Percentiles rank a stretch among this genome's conserved stretches.
Evolutionary conservation across 2,797 vertebrate genomes (phyloP).

Genomic region (Peromyscus melanophrys): DNA sequence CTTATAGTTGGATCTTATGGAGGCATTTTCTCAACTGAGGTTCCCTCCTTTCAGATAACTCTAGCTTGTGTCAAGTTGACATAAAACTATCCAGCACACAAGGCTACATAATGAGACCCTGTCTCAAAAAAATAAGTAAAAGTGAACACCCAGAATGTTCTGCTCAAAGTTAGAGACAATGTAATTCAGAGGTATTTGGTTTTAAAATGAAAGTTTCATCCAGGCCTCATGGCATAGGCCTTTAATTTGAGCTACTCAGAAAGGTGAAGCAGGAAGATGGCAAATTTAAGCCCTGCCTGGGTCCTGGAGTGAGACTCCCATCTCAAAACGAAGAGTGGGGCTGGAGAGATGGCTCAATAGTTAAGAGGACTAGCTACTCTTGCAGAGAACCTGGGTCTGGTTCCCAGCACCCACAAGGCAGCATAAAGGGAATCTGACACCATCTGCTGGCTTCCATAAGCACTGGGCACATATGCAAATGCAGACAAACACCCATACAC

Average conservation of each 20-base stretch:
- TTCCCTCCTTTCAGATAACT: neutral
- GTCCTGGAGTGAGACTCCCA: neutral
- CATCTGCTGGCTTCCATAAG: neutral
- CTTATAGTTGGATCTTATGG: neutral
- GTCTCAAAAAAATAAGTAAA: neutral
- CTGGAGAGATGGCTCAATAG: neutral
- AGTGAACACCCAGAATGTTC: too few species aligned
- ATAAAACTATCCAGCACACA: neutral
- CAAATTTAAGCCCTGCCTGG: neutral
- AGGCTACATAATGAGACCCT: neutral
- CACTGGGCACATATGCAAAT: neutral
- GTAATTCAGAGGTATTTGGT: neutral
- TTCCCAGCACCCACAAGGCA: neutral
- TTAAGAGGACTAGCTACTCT: neutral
- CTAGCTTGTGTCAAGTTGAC: neutral
- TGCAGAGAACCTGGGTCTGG: neutral
- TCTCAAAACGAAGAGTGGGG: neutral
- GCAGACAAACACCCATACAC: neutral
- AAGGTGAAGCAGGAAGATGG: neutral
- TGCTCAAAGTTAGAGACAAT: too few species aligned
- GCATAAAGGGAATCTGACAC: neutral
- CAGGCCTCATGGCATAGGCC: neutral
- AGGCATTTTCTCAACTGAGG: neutral
- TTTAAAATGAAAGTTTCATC: neutral
- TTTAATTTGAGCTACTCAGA: neutral